phyloP scores from a whole-genome alignment of 2,888 invertebrate species.

The Tethea ocularis region DNA sequence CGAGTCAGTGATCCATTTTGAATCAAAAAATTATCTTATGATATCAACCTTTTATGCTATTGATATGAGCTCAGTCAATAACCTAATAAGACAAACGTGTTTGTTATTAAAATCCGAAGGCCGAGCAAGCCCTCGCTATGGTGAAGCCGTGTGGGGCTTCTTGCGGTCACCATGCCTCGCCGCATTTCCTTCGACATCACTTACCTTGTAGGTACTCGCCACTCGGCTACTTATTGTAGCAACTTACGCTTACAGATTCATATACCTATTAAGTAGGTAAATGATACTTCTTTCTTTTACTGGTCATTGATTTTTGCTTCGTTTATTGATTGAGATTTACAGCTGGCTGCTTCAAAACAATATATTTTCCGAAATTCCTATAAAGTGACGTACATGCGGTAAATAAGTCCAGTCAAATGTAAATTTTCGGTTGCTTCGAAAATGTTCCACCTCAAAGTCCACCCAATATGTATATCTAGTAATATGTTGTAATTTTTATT shows the following conservation, averaged over 20 bases:
- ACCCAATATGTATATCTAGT: no score
- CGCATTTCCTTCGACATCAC: conserved; percentile 65
- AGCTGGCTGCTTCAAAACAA: no score
- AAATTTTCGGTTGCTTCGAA: no score
- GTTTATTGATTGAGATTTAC: no score
- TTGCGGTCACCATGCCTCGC: conserved; percentile 64
- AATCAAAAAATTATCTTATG: no score
- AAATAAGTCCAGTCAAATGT: no score
- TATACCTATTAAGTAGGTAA: neutral
- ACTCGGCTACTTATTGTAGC: neutral
- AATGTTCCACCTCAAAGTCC: no score
- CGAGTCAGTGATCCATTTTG: no score
- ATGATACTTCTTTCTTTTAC: neutral
- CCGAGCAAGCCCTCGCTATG: conserved; percentile 42
- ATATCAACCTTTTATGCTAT: neutral
- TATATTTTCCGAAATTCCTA: no score
- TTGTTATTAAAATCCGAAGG: conserved; percentile 42
- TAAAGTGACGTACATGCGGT: no score
- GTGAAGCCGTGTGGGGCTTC: conserved; percentile 69
- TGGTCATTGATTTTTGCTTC: no score
- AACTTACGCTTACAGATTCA: neutral
- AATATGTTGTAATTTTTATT: no score
- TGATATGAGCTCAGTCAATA: neutral
- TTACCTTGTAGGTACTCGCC: conserved; percentile 29
- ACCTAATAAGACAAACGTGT: conserved; percentile 33